Percentiles rank a stretch among this genome's conserved stretches.
phyloP scores from a whole-genome alignment of 2,797 vertebrate genomes.

The Amphiprion clarkii region DNA sequence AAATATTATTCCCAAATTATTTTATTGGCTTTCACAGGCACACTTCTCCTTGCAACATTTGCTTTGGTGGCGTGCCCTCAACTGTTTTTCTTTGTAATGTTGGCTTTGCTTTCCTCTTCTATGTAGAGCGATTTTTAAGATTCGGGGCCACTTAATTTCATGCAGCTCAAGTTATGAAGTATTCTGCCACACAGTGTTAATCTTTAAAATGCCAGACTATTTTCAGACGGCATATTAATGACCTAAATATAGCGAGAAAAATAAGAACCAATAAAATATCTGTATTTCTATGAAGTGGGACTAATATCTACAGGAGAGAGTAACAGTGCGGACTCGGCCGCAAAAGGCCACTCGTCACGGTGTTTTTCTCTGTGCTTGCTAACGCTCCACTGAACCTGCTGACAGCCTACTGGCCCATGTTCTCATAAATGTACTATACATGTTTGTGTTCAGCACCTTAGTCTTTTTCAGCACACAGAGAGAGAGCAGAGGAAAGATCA shows the following conservation, averaged over 20 bases:
- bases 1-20: too few relatives aligned
- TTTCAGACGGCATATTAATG: conserved; percentile 37
- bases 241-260: conserved; percentile 28
- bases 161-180: conserved; percentile 21
- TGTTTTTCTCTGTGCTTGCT: conserved; percentile 43
- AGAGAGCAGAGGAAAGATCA: conserved; percentile 72
- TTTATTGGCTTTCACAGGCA: too few relatives aligned
- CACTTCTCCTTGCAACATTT: neutral
- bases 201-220: conserved; percentile 55
- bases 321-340: conserved; percentile 31
- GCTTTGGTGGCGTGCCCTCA: conserved; percentile 2
- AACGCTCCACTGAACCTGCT: conserved; percentile 65
- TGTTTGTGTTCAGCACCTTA: conserved; percentile 67
- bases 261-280: conserved; percentile 12
- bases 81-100: neutral
- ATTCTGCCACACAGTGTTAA: conserved; percentile 57
- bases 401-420: conserved; percentile 62
- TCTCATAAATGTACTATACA: conserved; percentile 77
- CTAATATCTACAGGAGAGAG: conserved; percentile 29
- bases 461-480: conserved; percentile 52
- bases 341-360: conserved; percentile 34
- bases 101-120: neutral
- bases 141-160: conserved; percentile 31
- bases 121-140: conserved; percentile 5
- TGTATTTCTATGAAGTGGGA: conserved; percentile 22